Evolutionary conservation across 2,888 invertebrate species (phyloP).

Genomic region (Drosophila diplacantha): DNA sequence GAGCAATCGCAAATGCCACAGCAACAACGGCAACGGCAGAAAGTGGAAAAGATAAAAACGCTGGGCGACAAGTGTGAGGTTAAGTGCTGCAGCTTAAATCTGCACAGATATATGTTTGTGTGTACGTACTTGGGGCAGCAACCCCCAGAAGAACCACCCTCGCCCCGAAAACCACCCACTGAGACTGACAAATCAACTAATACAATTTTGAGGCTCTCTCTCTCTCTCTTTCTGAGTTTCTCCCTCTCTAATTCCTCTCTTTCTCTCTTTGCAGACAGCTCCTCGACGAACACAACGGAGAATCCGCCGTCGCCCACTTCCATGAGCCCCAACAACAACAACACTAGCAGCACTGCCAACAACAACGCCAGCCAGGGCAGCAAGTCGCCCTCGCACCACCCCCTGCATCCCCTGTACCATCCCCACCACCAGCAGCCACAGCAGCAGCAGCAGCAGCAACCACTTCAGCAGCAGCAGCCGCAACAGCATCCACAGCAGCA

Average conservation of each 20-base stretch:
- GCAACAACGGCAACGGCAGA: constrained; percentile 9
- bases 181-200: constrained; percentile 59
- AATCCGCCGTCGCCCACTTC: constrained; percentile 81
- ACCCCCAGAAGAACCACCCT: constrained; percentile 45
- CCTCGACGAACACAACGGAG: constrained; percentile 84
- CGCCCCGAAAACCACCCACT: constrained; percentile 12
- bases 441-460: constrained; percentile 67
- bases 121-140: constrained; percentile 47
- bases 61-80: constrained; percentile 67
- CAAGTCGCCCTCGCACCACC: constrained; percentile 72
- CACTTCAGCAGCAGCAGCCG: constrained; percentile 74
- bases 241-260: constrained; percentile 2
- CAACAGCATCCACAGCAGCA: constrained; percentile 73
- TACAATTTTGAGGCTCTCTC: constrained; percentile 40
- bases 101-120: constrained; percentile 34
- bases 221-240: constrained; percentile 22
- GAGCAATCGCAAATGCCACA: constrained; percentile 34
- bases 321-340: constrained; percentile 79
- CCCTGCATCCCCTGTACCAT: constrained; percentile 54
- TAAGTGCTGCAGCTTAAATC: constrained; percentile 72
- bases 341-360: constrained; percentile 41
- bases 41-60: constrained; percentile 29
- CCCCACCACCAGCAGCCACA: constrained; percentile 48
- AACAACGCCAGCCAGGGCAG: constrained; percentile 50
- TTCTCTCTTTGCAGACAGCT: constrained; percentile 82